Evolutionary conservation across 2,797 vertebrate species (phyloP), one percentile per base, ranked within the genome.

Genomic region (Orestias chungarensis): DNA sequence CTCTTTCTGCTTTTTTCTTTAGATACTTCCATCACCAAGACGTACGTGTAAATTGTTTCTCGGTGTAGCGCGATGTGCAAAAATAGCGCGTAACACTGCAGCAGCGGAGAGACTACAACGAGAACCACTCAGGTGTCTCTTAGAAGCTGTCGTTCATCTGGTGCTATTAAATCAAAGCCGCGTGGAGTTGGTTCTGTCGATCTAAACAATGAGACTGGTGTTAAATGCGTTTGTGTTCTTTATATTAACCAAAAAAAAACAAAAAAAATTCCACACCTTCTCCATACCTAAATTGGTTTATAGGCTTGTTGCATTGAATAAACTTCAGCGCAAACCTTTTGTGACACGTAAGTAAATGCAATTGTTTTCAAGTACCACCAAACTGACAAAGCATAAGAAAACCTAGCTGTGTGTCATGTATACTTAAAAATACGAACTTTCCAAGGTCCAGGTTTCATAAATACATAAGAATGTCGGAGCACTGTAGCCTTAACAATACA

Each of bases 21-120:
- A n/a, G 33, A 7, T 6, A 27, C 35, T 85, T 75, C 71, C 74
- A 86, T 86, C 81, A 81, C 75, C 75, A 57, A 74, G 50, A 43
- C 74, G 38, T 8, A 71, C 12, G 72, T 86, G 86, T 64, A 82
- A 89, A 92, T 87, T 49, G 76, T 79, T 70, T 88, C 82, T 73
- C 82, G 9, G 69, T 27, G 0, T 11, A 73, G 78, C 55, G 73
- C 31, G 55, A 90, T 82, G 61, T 76, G 5, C 62, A 50, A 61
- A 70, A 79, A 84, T 76, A 74, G 62, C 68, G n/a, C n/a, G n/a
- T n/a, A n/a, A 64, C 79, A 77, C 43, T 66, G 68, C 17, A 5
- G 10, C 31, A 74, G 38, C 66, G 0, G 40, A 57, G 40, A 57
- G 31, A 61, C 38, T 43, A 61, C 23, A 38, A 71, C 47, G 54